Evolutionary conservation across 2,797 vertebrate species (phyloP), one percentile per base, ranked within the genome.

Genomic region (Eulemur coronatus): DNA sequence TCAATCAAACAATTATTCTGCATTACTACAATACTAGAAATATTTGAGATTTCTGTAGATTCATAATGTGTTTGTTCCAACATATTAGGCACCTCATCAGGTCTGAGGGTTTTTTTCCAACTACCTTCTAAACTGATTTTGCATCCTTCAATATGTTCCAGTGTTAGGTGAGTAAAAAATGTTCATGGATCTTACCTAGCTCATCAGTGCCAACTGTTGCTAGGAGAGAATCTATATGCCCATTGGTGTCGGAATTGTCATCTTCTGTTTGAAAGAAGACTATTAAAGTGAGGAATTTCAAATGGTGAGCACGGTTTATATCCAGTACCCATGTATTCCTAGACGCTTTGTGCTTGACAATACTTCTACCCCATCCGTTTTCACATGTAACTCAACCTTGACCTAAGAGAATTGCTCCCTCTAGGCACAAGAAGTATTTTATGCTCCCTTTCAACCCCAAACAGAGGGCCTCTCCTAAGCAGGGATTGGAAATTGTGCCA

Each of bases 71-170:
- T 97, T 97, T 98, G 92, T 97, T 98, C 81, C 96, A 95, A 95
- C 96, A 95, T 97, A 97, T 97, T 98, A 98, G 90, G 84, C 88
- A 98, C 95, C 92, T 97, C 97, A 98, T 97, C 97, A 97, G 91
- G 69, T 94, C 89, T 93, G 79, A 95, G 88, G 78, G 41, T 72
- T 96, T 96, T 95, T 59, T 55, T 26, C 4, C 55, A 75, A 95
- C 69, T 88, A 95, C 73, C 65, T 48, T 96, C 81, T 96, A 96
- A 89, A 96, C 93, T 95, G 89, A 97, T 87, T 97, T 97, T 97
- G 85, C 81, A 94, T 92, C 78, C 65, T 95, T 96, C 70, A 73
- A 26, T 96, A 13, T 70, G 52, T 93, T 85, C 78, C 69, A 85
- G 26, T 20, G 8, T 87, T 96, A 84, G 38, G 38, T 67, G 52